These are phyloP conservation scores for Leptinotarsa lineolata DNA, from an alignment of 1,140 invertebrate species.

Conservation along the genomic window DNA sequence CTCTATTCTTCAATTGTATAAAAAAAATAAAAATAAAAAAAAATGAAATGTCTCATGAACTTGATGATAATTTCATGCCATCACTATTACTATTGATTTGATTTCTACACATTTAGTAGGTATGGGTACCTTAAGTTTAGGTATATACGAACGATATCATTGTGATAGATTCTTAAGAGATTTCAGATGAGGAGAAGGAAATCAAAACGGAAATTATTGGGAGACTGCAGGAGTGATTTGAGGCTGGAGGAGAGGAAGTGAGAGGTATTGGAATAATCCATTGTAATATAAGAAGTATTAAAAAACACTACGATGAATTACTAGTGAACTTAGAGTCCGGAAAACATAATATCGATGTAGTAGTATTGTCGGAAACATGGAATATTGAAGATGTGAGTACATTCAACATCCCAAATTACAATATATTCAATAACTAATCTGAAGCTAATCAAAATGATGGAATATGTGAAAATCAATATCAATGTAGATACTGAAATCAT, in stretches of 20 bases:
- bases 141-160: not conserved
- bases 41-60: no score
- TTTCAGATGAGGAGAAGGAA: no score
- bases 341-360: not conserved
- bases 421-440: not conserved
- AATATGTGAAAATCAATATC: conserved; percentile 2
- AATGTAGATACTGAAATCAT: not conserved
- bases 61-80: not conserved
- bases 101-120: not conserved
- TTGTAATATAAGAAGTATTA: no score
- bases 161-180: not conserved
- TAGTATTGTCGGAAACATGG: not conserved
- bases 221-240: no score
- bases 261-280: no score
- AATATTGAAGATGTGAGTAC: not conserved
- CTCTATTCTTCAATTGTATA: no score
- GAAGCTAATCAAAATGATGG: not conserved
- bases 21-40: no score
- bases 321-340: no score
- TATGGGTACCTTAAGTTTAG: not conserved
- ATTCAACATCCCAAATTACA: not conserved
- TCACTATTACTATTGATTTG: not conserved
- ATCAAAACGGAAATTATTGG: no score
- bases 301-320: no score
- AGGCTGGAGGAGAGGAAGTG: no score